Base-by-base conservation (phyloP, 1,140 invertebrate genomes). In the Grapholita molesta region DNA sequence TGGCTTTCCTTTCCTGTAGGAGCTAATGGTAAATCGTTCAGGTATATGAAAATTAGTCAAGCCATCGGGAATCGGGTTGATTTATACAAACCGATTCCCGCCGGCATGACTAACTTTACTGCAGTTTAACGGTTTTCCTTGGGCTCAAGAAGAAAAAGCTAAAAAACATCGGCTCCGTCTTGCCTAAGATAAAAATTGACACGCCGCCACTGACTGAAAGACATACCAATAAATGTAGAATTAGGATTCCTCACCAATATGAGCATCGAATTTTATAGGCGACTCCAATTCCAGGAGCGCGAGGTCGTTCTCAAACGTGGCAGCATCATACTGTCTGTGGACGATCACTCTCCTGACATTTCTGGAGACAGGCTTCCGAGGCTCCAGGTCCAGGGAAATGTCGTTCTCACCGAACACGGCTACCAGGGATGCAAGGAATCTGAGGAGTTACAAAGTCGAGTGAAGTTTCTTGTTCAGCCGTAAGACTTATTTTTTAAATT, bases 391-490 rank as follows among this genome's bases (percentile, higher is more conserved):
- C 0, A 96, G 95, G 1, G 96, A 96, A 74, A 98, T 96, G 82
- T 98, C 97, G 83, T 96, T 97, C 83, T 98, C 97, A 0, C 97
- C 97, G 77, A 98, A 96, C 3, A 98, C 96, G 0, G 97, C 97
- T 9, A 98, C 95, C 67, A 99, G 87, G 0, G 97, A 97, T 1
- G 97, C 97, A 48, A 98, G 90, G 86, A 98, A 98, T 67, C 97
- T 97, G 86, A 2, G 83, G 87, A 30, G 30, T 6, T 9, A 15
- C 6, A 30, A 30, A 7, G 28, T 30, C 7, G 3, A 4, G 7
- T 4, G 3, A 3, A 30, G 3, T 7, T 30, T 4, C 28, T 4
- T 30, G 0, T 15, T 42, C 38, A 42, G 38, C 8, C 4, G 1
- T 32, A 32, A 32, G 42, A 25, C n/a, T n/a, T n/a, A n/a, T n/a